These are phyloP conservation scores for Epicampocera succincta DNA, from an alignment of 2,888 invertebrate species.

Conservation along the genomic window DNA sequence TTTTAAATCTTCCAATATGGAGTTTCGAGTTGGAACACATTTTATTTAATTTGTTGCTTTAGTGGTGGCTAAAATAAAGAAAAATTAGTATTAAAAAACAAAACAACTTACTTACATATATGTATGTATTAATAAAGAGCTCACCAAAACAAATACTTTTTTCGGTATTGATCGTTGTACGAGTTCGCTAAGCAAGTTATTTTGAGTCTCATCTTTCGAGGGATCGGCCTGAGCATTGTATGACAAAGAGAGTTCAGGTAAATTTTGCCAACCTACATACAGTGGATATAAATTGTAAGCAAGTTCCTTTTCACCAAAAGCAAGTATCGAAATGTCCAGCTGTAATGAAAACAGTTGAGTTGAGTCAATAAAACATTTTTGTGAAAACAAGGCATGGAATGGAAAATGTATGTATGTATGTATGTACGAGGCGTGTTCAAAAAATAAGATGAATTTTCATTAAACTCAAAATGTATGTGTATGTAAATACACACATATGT, in stretches of 20 bases:
- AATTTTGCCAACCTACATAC: constrained; percentile 81
- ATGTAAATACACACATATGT: too few species aligned
- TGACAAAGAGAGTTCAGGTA: constrained; percentile 80
- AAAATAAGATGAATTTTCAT: too few species aligned
- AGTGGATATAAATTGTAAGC: constrained; percentile 81
- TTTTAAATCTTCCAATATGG: constrained; percentile 31
- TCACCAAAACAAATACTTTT: constrained; percentile 81
- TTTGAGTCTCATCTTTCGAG: constrained; percentile 78
- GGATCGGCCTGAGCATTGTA: constrained; percentile 80
- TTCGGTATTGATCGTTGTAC: constrained; percentile 81
- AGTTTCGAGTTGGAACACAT: constrained; percentile 18
- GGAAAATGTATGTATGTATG: too few species aligned
- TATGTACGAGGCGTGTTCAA: too few species aligned
- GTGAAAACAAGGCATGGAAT: too few species aligned
- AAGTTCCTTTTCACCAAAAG: constrained; percentile 79
- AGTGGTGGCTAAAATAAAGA: constrained; percentile 75
- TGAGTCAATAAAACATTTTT: too few species aligned
- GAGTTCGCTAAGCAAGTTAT: constrained; percentile 78
- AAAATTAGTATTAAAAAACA: not conserved
- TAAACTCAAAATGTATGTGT: too few species aligned
- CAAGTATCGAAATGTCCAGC: constrained; percentile 81
- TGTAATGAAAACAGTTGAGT: constrained; percentile 64
- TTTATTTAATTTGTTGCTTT: constrained; percentile 76
- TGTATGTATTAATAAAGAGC: too few species aligned
- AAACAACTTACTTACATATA: too few species aligned